phyloP scores from a whole-genome alignment of 2,888 invertebrate genomes.

The Digitonthophagus gazella region DNA sequence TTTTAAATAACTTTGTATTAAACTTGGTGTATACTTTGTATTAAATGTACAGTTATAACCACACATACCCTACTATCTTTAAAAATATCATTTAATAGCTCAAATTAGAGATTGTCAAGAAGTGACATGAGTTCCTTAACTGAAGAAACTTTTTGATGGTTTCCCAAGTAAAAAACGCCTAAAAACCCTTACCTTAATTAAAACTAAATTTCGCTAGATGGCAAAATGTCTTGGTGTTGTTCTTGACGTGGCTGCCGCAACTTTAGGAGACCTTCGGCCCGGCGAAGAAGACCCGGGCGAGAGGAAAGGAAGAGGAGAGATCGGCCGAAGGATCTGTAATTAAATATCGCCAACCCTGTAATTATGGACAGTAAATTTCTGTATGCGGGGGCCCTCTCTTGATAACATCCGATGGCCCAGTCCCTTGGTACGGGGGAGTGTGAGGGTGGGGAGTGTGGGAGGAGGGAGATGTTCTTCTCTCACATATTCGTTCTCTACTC shows the following conservation, averaged over 20 bases:
- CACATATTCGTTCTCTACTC: too few species aligned
- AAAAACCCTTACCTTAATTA: not conserved
- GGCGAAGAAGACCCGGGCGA: not conserved
- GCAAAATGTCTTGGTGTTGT: not conserved
- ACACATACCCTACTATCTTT: too few species aligned
- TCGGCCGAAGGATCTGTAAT: conserved; percentile 66
- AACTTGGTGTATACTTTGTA: too few species aligned
- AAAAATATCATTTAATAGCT: too few species aligned
- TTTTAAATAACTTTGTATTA: too few species aligned
- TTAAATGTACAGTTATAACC: too few species aligned
- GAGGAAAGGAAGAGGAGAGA: conserved; percentile 31
- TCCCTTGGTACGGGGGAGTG: conserved; percentile 31
- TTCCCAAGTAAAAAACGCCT: not conserved
- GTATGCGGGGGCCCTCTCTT: conserved; percentile 58
- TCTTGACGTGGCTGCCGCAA: not conserved
- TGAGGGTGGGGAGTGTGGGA: conserved; percentile 14
- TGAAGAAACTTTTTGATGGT: not conserved
- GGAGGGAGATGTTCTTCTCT: not conserved
- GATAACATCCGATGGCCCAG: conserved; percentile 55
- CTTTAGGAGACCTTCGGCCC: conserved; percentile 13
- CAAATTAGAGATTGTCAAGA: too few species aligned
- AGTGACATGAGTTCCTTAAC: not conserved
- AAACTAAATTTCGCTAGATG: not conserved
- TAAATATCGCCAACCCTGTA: conserved; percentile 79
- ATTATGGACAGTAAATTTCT: conserved; percentile 83